Base-by-base conservation (phyloP, 2,113 vertebrate genomes). In the Melospiza melodia region DNA sequence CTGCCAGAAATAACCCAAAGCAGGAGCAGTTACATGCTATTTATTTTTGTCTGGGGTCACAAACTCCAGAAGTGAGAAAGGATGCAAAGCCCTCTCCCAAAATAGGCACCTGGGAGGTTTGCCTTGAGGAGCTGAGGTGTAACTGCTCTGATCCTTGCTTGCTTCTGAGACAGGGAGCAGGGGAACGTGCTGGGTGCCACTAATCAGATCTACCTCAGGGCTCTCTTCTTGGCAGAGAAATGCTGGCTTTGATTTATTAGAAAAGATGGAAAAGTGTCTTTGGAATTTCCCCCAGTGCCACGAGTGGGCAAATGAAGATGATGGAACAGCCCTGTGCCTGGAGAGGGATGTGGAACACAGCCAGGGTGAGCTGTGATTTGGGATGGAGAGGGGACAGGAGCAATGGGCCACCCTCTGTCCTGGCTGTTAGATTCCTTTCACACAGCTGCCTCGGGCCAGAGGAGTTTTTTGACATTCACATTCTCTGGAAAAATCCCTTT, bases 1-100 rank as follows among this genome's bases (percentile, higher is more conserved):
- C 69, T 91, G 95, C 95, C 96, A 97, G 97, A 86, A 96, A 97
- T 96, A 96, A 96, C 95, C 95, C 95, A 81, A 93, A 96, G 94
- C 90, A 94, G 91, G 93, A 95, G 94, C 95, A 96, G 96, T 94
- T 94, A 87, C 83, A 80, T 25, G 86, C 77, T 84, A 39, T 95
- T 97, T 95, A 88, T 97, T 97, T 97, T 55, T 80, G 90, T 83
- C 81, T 74, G 81, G 86, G 79, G 92, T 94, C 95, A 89, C 22
- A 31, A 90, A 75, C 82, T 93, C 72, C 93, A 94, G 63, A 92
- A 91, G 62, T 54, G 85, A 87, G 87, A 95, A 84, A 92, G 93
- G 95, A 94, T 93, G 89, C 81, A 89, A 90, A 95, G 67, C 20
- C 76, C 73, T 91, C 73, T 94, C 94, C 94, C 72, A 57, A 78